Base-by-base conservation (phyloP, 2,888 invertebrate species). In the Chirona hameri region DNA sequence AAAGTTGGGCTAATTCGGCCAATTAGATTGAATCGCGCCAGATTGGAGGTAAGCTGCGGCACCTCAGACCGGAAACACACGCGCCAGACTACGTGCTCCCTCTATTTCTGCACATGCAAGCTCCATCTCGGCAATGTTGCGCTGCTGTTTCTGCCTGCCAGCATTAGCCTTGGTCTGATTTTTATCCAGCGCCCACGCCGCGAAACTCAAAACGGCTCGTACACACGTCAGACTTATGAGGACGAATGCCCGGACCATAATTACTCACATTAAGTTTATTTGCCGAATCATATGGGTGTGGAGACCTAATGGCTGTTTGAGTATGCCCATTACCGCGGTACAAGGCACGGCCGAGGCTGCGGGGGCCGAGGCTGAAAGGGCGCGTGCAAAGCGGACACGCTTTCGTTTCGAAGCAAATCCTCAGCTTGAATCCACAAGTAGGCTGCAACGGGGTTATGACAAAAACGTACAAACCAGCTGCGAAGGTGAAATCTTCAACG, bases 261-360 rank as follows among this genome's bases (percentile, higher is more conserved):
- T 76, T 76, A 76, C 76, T 46, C 76, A 76, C 76, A 76, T 76
- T 76, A 76, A 2, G 39, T 76, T 76, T 76, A 76, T 76, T 76
- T 76, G 76, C 76, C 76, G 76, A 76, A 76, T 76, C 76, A 76
- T 76, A 76, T 24, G 76, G 76, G 76, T 76, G 76, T 76, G 76
- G 76, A 76, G 46, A 10, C 39, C 27, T 76, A 76, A 76, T 76
- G 76, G 76, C 39, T 76, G 31, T 46, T 76, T 76, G 76, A 76
- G 76, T 76, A 76, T 46, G 39, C 46, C 76, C 76, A 76, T 76
- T 76, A 76, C 76, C 27, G 31, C 18, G 31, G 31, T 27, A 27
- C 65, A 27, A 65, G 65, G 65, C 65, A 65, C 65, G 9, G 27
- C 4, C 0, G n/a, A 18, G 65, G 10, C n/a, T 4, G 65, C 10